Base-by-base conservation (phyloP, 2,888 invertebrate genomes). In the Buathra laborator region DNA sequence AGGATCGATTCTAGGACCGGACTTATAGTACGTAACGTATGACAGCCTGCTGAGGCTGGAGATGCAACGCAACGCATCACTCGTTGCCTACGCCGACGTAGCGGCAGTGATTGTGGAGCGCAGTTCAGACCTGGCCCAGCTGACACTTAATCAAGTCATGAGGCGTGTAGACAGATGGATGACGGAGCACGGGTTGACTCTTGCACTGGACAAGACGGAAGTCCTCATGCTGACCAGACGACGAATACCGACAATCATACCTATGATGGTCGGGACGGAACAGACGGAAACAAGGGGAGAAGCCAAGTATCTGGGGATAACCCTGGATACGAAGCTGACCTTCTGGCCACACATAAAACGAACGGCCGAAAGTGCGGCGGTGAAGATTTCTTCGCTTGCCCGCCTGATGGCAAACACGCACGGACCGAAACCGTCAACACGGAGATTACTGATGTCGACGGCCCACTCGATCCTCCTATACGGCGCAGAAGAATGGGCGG, bases 231-330 rank as follows among this genome's bases (percentile, higher is more conserved):
- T 88, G 16, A 87, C 86, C 1, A 81, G 85, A 56, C 83, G 70
- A 81, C 78, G 84, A 3, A 86, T 80, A 19, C 85, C 70, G 62
- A 86, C 82, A 46, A 51, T 46, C 24, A 44, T 88, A 43, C 66
- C 66, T 0, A 32, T 87, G 71, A 68, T 16, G 29, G 67, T 86
- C 5, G 83, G 75, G 10, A 83, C 79, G 3, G 62, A 76, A 37
- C 19, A 5, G 24, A 81, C 79, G 1, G 7, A 53, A 59, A 43
- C 80, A 12, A 32, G 19, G 19, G 19, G 62, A 16, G 67, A 56
- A 19, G 66, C 87, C 6, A 87, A 86, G 72, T 90, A 90, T 71
- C 81, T 90, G 1, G 90, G 89, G 3, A 80, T 87, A 9, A 48
- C 32, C 10, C 46, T 90, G 0, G 88, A 88, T 66, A 51, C 67